Conservation (phyloP, 2,113 vertebrate species). For the Symphodus melops region DNA sequence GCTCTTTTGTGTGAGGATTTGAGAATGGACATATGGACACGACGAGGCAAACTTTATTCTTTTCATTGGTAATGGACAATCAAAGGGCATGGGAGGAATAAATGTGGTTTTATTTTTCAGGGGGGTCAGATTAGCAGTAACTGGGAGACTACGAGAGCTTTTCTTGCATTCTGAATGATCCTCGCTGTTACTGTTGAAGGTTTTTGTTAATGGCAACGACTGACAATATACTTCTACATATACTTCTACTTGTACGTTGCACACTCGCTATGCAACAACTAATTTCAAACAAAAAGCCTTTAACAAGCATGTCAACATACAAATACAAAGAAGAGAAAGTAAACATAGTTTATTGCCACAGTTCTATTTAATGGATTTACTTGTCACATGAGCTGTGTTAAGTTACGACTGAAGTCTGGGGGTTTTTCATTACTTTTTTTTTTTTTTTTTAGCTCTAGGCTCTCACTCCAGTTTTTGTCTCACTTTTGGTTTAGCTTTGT, state of each 20-base stretch:
- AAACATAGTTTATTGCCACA: too few relatives aligned
- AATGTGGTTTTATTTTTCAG: conserved; percentile 59
- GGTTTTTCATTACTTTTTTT: conserved; percentile 38
- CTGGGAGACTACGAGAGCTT: conserved; percentile 34
- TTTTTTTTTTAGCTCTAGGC: conserved; percentile 26
- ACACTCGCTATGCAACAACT: conserved; percentile 22
- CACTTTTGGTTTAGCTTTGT: conserved; percentile 28
- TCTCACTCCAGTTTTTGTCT: conserved; percentile 33
- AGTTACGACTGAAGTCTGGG: conserved; percentile 19
- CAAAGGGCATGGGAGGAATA: conserved; percentile 60
- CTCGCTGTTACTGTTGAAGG: conserved; percentile 45
- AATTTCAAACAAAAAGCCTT: conserved; percentile 20
- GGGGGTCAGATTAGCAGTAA: conserved; percentile 54
- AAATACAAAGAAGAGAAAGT: background rate
- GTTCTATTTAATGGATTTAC: conserved; percentile 19
- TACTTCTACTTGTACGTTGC: conserved; percentile 4
- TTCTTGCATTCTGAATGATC: conserved; percentile 32
- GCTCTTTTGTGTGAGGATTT: conserved; percentile 65
- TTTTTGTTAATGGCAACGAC: conserved; percentile 11
- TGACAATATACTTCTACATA: conserved; percentile 15
- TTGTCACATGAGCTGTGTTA: conserved; percentile 31
- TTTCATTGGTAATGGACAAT: conserved; percentile 59
- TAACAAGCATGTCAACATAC: conserved; percentile 8
- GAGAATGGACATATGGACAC: conserved; percentile 64
- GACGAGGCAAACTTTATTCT: conserved; percentile 61